phyloP scores from a whole-genome alignment of 2,888 invertebrate genomes.

The Zygothrica quintamaculata region DNA sequence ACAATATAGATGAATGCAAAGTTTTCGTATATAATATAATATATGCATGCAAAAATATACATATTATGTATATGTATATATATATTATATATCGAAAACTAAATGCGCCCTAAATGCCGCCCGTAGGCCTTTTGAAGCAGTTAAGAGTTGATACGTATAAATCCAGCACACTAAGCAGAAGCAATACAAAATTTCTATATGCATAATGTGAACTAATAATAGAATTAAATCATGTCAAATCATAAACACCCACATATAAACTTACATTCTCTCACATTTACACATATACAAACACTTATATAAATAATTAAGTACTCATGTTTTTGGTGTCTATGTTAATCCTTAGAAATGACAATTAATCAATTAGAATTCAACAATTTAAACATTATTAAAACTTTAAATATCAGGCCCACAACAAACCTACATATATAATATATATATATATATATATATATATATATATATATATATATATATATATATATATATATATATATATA shows the following conservation, averaged over 20 bases:
- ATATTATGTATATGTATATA: no score
- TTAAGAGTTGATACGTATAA: constrained; percentile 24
- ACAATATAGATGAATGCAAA: constrained; percentile 35
- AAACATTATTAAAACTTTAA: constrained; percentile 60
- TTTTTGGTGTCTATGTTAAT: constrained; percentile 78
- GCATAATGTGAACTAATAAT: constrained; percentile 9
- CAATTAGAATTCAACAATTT: constrained; percentile 66
- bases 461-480: constrained; percentile 19
- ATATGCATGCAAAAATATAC: no score
- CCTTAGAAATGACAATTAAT: constrained; percentile 62
- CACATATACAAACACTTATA: no score
- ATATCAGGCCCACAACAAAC: constrained; percentile 46
- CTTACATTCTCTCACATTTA: no score
- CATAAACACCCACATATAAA: no score
- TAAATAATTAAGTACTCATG: constrained; percentile 68
- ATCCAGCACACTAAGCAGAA: constrained; percentile 39
- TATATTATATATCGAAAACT: neutral
- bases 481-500: constrained; percentile 29
- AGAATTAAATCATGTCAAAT: constrained; percentile 4
- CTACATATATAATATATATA: constrained; percentile 26
- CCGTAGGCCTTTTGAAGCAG: constrained; percentile 74
- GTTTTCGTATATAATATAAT: constrained; percentile 35
- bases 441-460: constrained; percentile 38
- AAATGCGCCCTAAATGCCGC: constrained; percentile 70
- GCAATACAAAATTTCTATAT: constrained; percentile 40